phyloP scores from a whole-genome alignment of 1,140 invertebrate genomes.

The Neodiprion lecontei region DNA sequence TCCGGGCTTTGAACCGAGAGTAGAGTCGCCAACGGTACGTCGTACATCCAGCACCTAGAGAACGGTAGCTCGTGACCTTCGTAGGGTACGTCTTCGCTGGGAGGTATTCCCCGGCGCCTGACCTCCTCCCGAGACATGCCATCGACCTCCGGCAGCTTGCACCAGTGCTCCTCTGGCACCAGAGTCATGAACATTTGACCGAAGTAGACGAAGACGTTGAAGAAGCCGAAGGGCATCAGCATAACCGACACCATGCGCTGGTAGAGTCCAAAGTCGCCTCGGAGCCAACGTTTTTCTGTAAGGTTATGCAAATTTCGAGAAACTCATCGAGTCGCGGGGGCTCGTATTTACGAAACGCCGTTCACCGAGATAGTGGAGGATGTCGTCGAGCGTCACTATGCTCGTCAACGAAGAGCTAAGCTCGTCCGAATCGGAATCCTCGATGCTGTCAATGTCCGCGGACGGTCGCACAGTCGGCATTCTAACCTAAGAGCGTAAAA shows the following conservation, averaged over 20 bases:
- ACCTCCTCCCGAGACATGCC: slow-evolving; percentile 19
- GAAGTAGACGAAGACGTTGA: slow-evolving; percentile 35
- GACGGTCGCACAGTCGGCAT: background rate
- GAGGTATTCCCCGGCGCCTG: slow-evolving; percentile 28
- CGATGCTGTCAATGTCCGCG: background rate
- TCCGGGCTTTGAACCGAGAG: background rate
- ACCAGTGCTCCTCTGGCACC: slow-evolving; percentile 34
- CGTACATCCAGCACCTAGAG: slow-evolving; percentile 39
- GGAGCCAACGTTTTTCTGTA: too few relatives aligned
- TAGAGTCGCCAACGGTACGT: slow-evolving; percentile 25
- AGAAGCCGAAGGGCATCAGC: slow-evolving; percentile 30
- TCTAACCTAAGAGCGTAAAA: background rate
- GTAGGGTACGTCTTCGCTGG: slow-evolving; percentile 22
- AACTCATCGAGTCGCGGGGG: too few relatives aligned
- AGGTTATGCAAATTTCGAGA: too few relatives aligned
- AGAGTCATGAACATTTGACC: slow-evolving; percentile 32
- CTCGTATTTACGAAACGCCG: too few relatives aligned
- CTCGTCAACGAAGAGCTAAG: too few relatives aligned
- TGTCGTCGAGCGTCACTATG: too few relatives aligned
- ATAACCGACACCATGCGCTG: slow-evolving; percentile 31
- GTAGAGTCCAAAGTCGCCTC: slow-evolving; percentile 35
- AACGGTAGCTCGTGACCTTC: slow-evolving; percentile 30
- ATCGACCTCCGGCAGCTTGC: slow-evolving; percentile 23
- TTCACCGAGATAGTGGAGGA: too few relatives aligned
- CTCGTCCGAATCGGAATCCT: background rate